Conservation (phyloP, 1,140 invertebrate species). For the Sycophaga agraensis region DNA sequence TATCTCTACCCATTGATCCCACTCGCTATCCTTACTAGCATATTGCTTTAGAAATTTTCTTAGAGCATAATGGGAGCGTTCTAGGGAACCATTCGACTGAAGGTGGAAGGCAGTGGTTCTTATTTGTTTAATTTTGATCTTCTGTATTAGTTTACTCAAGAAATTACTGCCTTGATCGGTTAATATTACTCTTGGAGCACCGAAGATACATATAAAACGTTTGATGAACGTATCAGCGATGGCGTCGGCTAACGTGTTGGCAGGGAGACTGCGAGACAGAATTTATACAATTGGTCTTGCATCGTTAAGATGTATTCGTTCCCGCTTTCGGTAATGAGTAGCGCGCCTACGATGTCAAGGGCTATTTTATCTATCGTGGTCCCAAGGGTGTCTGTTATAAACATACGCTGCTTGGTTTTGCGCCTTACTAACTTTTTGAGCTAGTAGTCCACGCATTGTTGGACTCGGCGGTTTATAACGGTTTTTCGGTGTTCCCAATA, state of each 20-base stretch:
- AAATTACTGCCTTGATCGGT: conserved; percentile 23
- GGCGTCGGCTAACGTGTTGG: background rate
- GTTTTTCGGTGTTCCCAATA: conserved; percentile 29
- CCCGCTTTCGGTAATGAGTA: background rate
- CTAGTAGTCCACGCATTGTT: conserved; percentile 29
- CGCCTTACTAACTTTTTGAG: conserved; percentile 24
- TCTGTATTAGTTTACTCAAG: too few relatives aligned
- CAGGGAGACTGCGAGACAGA: background rate
- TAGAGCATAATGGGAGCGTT: too few relatives aligned
- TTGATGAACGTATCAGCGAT: conserved; percentile 14
- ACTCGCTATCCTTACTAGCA: too few relatives aligned
- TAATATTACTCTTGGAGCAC: too few relatives aligned
- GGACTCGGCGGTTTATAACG: conserved; percentile 24
- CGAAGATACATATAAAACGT: too few relatives aligned
- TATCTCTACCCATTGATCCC: too few relatives aligned
- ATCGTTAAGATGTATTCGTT: conserved; percentile 8
- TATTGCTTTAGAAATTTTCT: too few relatives aligned
- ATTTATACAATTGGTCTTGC: conserved; percentile 23
- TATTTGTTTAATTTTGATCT: too few relatives aligned
- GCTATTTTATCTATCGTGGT: conserved; percentile 5
- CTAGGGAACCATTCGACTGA: too few relatives aligned
- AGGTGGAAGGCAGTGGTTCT: too few relatives aligned
- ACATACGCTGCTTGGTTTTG: conserved; percentile 16
- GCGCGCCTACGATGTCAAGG: conserved; percentile 7
- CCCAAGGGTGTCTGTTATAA: conserved; percentile 2